These are phyloP conservation scores for Megatriorchis doriae DNA, from an alignment of 2,113 vertebrate species.

Conservation along the genomic window DNA sequence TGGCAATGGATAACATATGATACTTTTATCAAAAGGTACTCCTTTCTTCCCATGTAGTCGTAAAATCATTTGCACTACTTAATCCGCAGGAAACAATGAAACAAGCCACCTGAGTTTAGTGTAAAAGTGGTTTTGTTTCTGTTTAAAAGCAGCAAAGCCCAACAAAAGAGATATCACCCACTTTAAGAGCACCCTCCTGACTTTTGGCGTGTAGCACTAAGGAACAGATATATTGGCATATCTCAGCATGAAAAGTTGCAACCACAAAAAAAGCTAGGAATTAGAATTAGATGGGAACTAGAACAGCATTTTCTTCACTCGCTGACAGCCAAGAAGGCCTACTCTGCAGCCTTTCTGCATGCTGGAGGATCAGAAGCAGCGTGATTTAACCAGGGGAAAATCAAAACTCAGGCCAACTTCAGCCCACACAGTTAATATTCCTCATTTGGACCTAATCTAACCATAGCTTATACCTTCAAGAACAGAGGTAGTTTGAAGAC, in stretches of 20 bases:
- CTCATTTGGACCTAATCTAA: not conserved
- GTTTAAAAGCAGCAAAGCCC: not conserved
- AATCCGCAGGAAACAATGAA: not conserved
- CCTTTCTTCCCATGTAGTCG: not conserved
- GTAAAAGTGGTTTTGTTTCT: not conserved
- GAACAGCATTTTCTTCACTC: not conserved
- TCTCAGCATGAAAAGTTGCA: not conserved
- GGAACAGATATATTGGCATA: not conserved
- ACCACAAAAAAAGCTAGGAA: not conserved
- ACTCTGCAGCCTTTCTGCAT: not conserved
- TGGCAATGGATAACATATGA: not conserved
- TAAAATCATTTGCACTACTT: not conserved
- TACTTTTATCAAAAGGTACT: not conserved
- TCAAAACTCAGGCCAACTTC: not conserved
- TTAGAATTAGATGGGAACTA: not conserved
- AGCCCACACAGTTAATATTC: not conserved
- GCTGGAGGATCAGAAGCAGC: not conserved
- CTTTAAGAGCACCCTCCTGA: not conserved
- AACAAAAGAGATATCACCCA: not conserved
- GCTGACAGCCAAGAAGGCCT: not conserved
- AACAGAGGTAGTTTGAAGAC: not conserved
- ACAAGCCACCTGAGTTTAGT: not conserved
- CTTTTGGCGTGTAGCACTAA: not conserved
- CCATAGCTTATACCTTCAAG: not conserved
- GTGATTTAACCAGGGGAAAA: not conserved